Conservation (phyloP, 1,140 invertebrate genomes). For the Aphelenchoides fujianensis region DNA sequence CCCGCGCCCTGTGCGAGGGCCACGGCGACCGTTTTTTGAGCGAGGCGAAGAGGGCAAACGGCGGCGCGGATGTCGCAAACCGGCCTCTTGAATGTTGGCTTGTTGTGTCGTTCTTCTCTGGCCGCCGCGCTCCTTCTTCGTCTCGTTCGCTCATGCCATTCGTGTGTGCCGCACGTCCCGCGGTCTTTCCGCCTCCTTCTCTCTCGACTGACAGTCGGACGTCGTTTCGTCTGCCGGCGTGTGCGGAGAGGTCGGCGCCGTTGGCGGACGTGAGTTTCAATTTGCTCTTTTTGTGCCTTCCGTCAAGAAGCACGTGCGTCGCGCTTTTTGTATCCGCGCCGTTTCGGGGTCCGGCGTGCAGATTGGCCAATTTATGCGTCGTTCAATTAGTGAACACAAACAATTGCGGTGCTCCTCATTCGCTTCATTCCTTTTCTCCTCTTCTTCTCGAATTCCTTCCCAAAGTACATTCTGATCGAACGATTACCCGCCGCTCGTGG, state of each 20-base stretch:
- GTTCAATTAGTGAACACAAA: too few species aligned
- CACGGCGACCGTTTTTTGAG: not conserved
- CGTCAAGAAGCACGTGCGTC: not conserved
- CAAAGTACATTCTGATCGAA: too few species aligned
- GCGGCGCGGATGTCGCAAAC: conserved; percentile 1
- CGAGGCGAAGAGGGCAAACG: not conserved
- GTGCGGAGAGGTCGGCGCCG: not conserved
- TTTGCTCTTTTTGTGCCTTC: not conserved
- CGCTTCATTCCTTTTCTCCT: too few species aligned
- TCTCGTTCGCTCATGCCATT: not conserved
- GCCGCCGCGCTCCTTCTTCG: too few species aligned
- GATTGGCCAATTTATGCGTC: too few species aligned
- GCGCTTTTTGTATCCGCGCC: too few species aligned
- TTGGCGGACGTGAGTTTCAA: not conserved
- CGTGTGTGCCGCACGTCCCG: not conserved
- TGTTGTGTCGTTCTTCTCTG: not conserved
- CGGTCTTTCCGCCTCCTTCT: too few species aligned
- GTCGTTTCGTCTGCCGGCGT: not conserved
- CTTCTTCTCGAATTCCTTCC: too few species aligned
- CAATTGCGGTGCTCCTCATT: too few species aligned
- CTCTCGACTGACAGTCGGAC: not conserved
- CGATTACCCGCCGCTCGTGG: not conserved
- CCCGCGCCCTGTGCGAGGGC: too few species aligned
- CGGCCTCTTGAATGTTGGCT: not conserved
- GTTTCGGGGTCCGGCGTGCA: too few species aligned